These are phyloP conservation scores for Campoletis sonorensis DNA, from an alignment of 1,140 invertebrate genomes.

Conservation along the genomic window DNA sequence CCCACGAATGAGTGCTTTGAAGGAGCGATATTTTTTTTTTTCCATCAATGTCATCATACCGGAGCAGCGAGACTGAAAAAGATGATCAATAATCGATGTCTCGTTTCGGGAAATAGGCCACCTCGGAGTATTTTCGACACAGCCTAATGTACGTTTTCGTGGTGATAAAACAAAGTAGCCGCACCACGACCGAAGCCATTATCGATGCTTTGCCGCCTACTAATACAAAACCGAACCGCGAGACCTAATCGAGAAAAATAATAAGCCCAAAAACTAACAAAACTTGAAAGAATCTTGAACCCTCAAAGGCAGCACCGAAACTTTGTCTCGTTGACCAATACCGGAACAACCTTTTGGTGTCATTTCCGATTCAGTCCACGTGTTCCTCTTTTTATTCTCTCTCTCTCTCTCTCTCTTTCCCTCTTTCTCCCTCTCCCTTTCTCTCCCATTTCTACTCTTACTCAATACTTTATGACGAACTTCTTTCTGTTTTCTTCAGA, in stretches of 20 bases:
- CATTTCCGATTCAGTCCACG: conserved; percentile 34
- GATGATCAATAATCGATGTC: conserved; percentile 17
- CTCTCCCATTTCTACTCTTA: background rate
- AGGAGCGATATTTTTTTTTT: no score
- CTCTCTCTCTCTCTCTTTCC: background rate
- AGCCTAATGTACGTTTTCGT: background rate
- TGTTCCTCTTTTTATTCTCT: background rate
- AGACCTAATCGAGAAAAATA: conserved; percentile 35
- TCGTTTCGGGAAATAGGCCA: conserved; percentile 16
- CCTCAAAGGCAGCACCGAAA: background rate
- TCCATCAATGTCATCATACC: no score
- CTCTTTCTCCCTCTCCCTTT: conserved; percentile 17
- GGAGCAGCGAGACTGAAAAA: no score
- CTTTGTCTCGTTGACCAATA: conserved; percentile 39
- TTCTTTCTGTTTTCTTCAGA: background rate
- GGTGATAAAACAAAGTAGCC: conserved; percentile 51
- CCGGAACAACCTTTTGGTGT: conserved; percentile 38
- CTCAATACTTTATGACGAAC: background rate
- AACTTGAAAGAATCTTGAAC: background rate
- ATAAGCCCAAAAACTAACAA: background rate
- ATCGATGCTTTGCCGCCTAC: conserved; percentile 50
- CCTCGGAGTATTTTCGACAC: conserved; percentile 22
- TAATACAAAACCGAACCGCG: conserved; percentile 49
- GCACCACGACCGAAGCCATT: conserved; percentile 27
- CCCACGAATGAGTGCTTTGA: no score